Evolutionary conservation across 1,140 invertebrate genomes (phyloP).

Genomic region (Notospermus geniculatus): DNA sequence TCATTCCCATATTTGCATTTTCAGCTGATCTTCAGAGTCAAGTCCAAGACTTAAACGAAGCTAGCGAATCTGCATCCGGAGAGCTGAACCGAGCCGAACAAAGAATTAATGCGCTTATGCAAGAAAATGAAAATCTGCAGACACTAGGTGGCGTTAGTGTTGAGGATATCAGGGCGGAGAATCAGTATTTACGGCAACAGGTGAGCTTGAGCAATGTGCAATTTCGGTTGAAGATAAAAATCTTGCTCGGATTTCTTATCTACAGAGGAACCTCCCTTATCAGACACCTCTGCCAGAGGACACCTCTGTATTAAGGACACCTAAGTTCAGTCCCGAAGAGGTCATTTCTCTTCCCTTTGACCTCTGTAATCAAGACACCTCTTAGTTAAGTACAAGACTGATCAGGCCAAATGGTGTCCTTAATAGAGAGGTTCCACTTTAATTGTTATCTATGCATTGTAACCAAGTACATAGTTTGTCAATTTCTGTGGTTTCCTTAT

Average conservation of each 20-base stretch:
- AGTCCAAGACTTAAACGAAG: constrained; percentile 37
- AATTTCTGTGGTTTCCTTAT: background rate
- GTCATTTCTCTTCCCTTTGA: too few relatives aligned
- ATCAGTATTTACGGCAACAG: constrained; percentile 3
- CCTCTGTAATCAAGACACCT: too few relatives aligned
- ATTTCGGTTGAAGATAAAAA: too few relatives aligned
- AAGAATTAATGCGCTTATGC: constrained; percentile 24
- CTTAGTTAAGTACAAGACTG: too few relatives aligned
- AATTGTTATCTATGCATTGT: background rate
- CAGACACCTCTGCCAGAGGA: too few relatives aligned
- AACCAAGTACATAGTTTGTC: background rate
- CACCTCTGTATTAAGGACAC: too few relatives aligned
- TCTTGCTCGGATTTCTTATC: too few relatives aligned
- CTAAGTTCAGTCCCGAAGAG: too few relatives aligned
- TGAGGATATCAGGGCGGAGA: constrained; percentile 4
- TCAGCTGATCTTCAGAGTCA: constrained; percentile 39
- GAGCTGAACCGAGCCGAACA: constrained; percentile 28
- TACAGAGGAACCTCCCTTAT: too few relatives aligned
- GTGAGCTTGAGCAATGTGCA: background rate
- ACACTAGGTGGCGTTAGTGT: background rate
- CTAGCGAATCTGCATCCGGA: constrained; percentile 29
- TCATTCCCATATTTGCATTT: constrained; percentile 9
- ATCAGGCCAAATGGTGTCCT: too few relatives aligned
- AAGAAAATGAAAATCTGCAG: constrained; percentile 24
- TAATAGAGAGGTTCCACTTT: too few relatives aligned